Conservation (phyloP, 2,797 vertebrate species). For the Falco naumanni region DNA sequence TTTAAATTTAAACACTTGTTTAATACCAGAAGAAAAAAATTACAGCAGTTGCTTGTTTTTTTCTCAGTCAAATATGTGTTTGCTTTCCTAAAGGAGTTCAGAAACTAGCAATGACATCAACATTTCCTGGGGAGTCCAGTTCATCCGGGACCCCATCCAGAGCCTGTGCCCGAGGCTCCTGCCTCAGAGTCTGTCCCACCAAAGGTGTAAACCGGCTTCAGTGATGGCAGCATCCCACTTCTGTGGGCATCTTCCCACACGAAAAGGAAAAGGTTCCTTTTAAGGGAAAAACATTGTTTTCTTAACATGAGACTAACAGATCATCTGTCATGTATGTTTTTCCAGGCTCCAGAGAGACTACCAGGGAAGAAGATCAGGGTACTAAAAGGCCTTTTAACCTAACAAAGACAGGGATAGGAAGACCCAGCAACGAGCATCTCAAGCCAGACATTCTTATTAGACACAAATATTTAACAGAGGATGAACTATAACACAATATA, state of each 20-base stretch:
- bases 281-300: fast-evolving
- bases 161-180: not conserved
- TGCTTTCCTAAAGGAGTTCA: not conserved
- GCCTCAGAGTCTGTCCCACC: not conserved
- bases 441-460: not conserved
- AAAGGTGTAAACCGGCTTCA: not conserved
- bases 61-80: not conserved
- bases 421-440: not conserved
- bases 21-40: not conserved
- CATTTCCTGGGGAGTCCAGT: not conserved
- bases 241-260: not conserved
- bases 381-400: not conserved
- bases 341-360: not conserved
- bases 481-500: not conserved
- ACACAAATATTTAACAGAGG: not conserved
- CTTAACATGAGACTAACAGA: not conserved
- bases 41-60: not conserved
- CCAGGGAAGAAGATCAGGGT: not conserved
- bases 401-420: not conserved
- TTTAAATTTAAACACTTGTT: not conserved
- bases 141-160: not conserved
- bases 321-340: not conserved
- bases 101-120: not conserved
- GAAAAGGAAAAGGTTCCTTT: not conserved
- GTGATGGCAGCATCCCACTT: not conserved